These are phyloP conservation scores for Hippoglossus stenolepis DNA, from an alignment of 2,113 vertebrate species.

Conservation along the genomic window DNA sequence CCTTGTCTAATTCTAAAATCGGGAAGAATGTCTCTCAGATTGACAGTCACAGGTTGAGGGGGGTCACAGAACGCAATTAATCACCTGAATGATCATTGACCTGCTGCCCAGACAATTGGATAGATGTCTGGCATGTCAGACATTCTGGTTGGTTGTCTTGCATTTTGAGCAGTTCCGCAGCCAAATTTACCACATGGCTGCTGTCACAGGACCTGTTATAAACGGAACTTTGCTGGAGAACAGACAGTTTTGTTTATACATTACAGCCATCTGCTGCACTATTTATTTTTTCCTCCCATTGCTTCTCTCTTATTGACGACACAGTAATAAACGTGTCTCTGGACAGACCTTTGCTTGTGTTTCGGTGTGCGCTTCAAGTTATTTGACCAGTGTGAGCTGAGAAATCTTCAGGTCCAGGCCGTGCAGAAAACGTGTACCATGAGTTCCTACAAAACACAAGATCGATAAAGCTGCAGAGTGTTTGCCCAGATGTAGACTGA, in stretches of 20 bases:
- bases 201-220: background rate
- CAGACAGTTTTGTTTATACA: background rate
- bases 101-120: background rate
- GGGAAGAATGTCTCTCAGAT: background rate
- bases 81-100: slow-evolving; percentile 1
- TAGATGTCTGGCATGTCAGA: slow-evolving; percentile 8
- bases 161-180: background rate
- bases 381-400: no score
- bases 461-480: no score
- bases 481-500: no score
- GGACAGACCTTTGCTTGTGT: no score
- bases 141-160: background rate
- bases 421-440: no score
- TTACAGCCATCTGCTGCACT: background rate
- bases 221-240: background rate
- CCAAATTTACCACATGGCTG: background rate
- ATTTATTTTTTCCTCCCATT: background rate
- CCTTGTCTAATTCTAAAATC: background rate
- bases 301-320: background rate
- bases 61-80: background rate
- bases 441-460: no score
- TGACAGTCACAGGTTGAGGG: background rate
- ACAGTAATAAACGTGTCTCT: no score
- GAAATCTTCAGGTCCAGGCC: no score
- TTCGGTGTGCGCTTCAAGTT: no score